Conservation (phyloP, 1,140 invertebrate genomes). For the Orchesella cincta region DNA sequence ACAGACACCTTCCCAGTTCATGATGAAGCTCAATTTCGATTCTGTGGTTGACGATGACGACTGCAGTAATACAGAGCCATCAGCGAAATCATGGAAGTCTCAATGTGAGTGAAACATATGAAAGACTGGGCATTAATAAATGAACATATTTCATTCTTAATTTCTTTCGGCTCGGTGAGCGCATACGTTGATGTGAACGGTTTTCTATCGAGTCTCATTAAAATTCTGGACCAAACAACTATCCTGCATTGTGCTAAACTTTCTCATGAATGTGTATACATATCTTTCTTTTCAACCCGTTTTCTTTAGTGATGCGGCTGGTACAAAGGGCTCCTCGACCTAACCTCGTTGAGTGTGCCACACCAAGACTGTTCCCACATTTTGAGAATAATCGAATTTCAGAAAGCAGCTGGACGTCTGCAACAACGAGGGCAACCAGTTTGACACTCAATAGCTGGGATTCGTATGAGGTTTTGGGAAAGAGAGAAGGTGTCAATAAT, state of each 20-base stretch:
- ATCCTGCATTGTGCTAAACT: no score
- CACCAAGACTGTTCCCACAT: background rate
- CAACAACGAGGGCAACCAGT: background rate
- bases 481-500: background rate
- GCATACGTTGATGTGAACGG: no score
- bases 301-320: background rate
- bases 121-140: no score
- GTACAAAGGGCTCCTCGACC: background rate
- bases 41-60: background rate
- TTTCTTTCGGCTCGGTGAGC: no score
- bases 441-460: background rate
- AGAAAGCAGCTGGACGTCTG: constrained; percentile 13
- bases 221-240: no score
- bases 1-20: no score
- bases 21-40: background rate
- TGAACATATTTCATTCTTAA: no score
- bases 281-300: no score
- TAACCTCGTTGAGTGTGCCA: background rate
- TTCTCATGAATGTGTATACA: no score
- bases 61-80: background rate
- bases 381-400: background rate
- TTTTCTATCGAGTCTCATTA: no score
- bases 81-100: background rate
- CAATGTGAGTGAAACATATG: no score
- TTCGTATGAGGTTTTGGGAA: background rate